Evolutionary conservation across 2,888 invertebrate genomes (phyloP).

Genomic region (Pachliopta kotzebuea): DNA sequence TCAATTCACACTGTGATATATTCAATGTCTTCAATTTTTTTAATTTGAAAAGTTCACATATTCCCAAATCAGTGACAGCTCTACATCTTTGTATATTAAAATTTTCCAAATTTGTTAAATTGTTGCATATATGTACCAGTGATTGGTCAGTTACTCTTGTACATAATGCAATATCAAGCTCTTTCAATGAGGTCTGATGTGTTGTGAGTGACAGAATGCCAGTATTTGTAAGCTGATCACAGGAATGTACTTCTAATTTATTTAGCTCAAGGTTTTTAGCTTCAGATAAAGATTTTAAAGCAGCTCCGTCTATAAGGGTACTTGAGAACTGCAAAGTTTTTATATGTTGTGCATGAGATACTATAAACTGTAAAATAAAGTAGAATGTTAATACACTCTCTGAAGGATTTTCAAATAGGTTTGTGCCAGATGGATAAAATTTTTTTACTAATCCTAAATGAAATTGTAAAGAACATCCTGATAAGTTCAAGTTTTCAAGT

Average conservation of each 20-base stretch:
- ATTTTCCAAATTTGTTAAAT: constrained; percentile 78
- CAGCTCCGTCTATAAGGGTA: constrained; percentile 84
- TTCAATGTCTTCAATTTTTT: constrained; percentile 80
- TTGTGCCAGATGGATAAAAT: constrained; percentile 80
- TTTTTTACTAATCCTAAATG: constrained; percentile 84
- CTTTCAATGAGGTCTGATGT: constrained; percentile 77
- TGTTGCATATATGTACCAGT: constrained; percentile 79
- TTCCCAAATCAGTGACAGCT: constrained; percentile 82
- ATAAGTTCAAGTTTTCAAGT: constrained; percentile 82
- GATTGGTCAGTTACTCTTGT: constrained; percentile 84
- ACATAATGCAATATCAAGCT: constrained; percentile 83
- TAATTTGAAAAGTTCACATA: constrained; percentile 76
- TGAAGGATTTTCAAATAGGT: constrained; percentile 73
- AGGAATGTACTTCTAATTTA: constrained; percentile 75
- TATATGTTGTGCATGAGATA: constrained; percentile 73
- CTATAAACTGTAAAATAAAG: constrained; percentile 81
- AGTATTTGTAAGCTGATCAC: constrained; percentile 82
- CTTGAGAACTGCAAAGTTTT: constrained; percentile 83
- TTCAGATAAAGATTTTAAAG: constrained; percentile 78
- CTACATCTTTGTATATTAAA: constrained; percentile 83
- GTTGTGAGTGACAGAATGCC: constrained; percentile 79
- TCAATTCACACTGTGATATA: constrained; percentile 84
- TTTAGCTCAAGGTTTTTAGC: constrained; percentile 74
- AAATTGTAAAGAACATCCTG: constrained; percentile 85
- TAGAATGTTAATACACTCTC: constrained; percentile 87